These are phyloP conservation scores for Amphiprion clarkii DNA, from an alignment of 2,797 vertebrate species.

Conservation along the genomic window DNA sequence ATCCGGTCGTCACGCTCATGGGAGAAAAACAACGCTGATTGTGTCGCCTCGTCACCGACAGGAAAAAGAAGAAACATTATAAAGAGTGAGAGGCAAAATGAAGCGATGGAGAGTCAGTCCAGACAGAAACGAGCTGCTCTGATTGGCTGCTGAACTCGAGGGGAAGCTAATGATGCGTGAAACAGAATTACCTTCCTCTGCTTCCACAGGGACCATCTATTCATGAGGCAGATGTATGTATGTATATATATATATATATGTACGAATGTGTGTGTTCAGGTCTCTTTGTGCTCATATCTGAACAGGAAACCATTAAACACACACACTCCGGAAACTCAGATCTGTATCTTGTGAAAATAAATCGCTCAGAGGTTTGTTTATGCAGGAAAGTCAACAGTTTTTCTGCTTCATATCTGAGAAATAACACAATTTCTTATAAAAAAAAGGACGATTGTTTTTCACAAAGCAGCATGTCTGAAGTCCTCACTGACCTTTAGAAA, in stretches of 20 bases:
- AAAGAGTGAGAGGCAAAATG: neutral
- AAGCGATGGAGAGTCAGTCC: conserved; percentile 14
- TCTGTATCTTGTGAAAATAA: conserved; percentile 43
- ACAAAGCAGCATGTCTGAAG: neutral
- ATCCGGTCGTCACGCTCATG: conserved; percentile 38
- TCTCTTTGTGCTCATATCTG: conserved; percentile 25
- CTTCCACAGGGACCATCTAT: conserved; percentile 59
- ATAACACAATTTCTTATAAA: conserved; percentile 4
- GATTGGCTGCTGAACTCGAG: conserved; percentile 60
- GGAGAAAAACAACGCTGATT: conserved; percentile 26
- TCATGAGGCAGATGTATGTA: conserved; percentile 47
- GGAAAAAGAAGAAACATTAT: neutral
- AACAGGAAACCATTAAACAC: neutral
- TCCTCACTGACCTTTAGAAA: neutral
- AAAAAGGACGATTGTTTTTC: neutral
- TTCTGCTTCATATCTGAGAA: neutral
- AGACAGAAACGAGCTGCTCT: conserved; percentile 50
- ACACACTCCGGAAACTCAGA: conserved; percentile 6
- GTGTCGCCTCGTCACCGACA: conserved; percentile 45
- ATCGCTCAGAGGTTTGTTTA: conserved; percentile 32
- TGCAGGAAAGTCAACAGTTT: neutral
- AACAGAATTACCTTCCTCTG: conserved; percentile 70
- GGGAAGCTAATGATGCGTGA: conserved; percentile 73
- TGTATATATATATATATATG: neutral
- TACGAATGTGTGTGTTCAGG: conserved; percentile 11